phyloP scores from a whole-genome alignment of 2,888 invertebrate genomes.

The Macroteleia sp. region DNA sequence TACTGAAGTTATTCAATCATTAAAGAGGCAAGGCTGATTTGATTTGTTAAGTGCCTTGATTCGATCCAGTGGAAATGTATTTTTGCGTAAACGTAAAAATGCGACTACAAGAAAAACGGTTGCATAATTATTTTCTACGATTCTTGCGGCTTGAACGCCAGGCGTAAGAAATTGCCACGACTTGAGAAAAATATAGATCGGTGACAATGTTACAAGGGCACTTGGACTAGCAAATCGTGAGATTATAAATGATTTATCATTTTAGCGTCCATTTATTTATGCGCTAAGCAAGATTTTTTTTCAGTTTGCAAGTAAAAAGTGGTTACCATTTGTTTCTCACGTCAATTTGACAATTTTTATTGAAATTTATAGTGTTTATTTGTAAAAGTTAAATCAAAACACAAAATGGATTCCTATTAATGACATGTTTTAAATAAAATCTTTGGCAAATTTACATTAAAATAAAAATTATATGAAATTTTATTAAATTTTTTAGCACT shows the following conservation, averaged over 20 bases:
- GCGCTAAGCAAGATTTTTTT: too few species aligned
- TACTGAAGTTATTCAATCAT: constrained; percentile 53
- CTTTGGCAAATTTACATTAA: too few species aligned
- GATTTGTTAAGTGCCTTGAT: constrained; percentile 57
- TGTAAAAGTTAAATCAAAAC: too few species aligned
- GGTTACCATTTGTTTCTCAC: too few species aligned
- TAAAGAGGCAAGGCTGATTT: constrained; percentile 55
- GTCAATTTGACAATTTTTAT: too few species aligned
- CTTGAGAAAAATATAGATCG: constrained; percentile 51
- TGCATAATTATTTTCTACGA: constrained; percentile 58
- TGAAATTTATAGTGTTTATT: too few species aligned
- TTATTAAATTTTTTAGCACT: too few species aligned
- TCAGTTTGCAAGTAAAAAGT: too few species aligned
- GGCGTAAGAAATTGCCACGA: constrained; percentile 48
- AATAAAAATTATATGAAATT: too few species aligned
- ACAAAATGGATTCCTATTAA: too few species aligned
- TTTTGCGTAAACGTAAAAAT: constrained; percentile 57
- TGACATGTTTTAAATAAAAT: too few species aligned
- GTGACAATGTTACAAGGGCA: constrained; percentile 58
- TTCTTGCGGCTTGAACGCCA: constrained; percentile 33
- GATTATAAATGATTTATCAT: constrained; percentile 54
- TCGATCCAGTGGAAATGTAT: constrained; percentile 55
- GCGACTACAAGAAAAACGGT: constrained; percentile 50
- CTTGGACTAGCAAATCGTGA: constrained; percentile 39
- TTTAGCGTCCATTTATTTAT: constrained; percentile 34